Base-by-base conservation (phyloP, 2,113 vertebrate genomes). In the Riparia riparia region DNA sequence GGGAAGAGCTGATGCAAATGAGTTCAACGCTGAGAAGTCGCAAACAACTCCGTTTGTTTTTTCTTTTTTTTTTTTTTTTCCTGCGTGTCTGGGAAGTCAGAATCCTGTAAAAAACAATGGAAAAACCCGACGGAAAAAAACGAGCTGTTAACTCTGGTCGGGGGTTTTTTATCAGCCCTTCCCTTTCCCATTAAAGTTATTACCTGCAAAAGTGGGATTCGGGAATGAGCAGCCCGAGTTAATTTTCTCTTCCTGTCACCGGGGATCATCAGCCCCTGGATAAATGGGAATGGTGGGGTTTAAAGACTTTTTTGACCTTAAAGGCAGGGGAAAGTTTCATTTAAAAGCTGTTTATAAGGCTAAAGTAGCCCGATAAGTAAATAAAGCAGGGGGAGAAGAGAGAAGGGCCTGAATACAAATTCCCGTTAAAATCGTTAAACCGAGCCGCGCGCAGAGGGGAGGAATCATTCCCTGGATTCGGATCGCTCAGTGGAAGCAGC, bases 221-320 rank as follows among this genome's bases (percentile, higher is more conserved):
- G 1, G 58, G 69, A 89, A 93, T 6, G 65, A 95, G 87, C 66
- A 79, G 61, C n/a, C 69, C 4, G 21, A 76, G 82, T 69, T 96
- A 57, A 94, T 93, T 95, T 81, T 65, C 81, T 58, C 37, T 76
- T 28, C 56, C 89, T 88, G 84, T 95, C 93, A 58, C 84, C 28
- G 74, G 70, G 53, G 56, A 53, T 77, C 78, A 80, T 94, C 78
- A 57, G 32, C 17, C 54, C 25, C 8, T 24, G 74, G 63, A 90
- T 74, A 54, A 72, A 91, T 93, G 95, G 78, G 58, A 79, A 65
- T 29, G 61, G 26, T 21, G 71, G 49, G 5, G 29, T 91, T 93
- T 93, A 86, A 94, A 85, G 87, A 39, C 82, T 90, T 1, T 42
- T 93, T 90, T 86, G 91, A 95, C 89, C 94, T 96, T 73, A 95